phyloP scores from a whole-genome alignment of 2,113 vertebrate species.

The Caracal caracal region DNA sequence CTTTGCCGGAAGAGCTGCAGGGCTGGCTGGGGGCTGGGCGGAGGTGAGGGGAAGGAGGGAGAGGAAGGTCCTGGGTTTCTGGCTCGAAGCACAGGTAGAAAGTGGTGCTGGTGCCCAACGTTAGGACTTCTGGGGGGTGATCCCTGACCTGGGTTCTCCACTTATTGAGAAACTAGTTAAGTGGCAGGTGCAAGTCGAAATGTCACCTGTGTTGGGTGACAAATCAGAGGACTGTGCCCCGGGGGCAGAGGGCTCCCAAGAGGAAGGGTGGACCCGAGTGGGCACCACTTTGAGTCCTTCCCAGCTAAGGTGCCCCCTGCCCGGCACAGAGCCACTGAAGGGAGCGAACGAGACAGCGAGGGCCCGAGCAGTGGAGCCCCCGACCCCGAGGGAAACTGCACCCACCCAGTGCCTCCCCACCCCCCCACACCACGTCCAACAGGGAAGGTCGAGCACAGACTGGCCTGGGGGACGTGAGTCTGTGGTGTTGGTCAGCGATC shows the following conservation, averaged over 20 bases:
- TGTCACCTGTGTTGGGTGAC: neutral
- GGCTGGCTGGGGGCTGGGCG: neutral
- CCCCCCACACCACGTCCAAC: fast-evolving
- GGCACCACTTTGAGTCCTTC: neutral
- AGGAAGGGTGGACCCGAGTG: neutral
- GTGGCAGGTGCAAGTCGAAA: neutral
- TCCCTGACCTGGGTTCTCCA: neutral
- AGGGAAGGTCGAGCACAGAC: neutral
- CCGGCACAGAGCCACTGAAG: neutral
- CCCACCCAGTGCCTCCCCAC: no score
- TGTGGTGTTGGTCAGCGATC: fast-evolving
- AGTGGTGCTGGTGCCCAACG: no score
- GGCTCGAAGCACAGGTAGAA: neutral
- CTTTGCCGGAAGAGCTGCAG: neutral
- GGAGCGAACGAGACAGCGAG: fast-evolving
- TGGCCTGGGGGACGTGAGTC: no score
- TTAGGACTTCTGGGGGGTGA: fast-evolving
- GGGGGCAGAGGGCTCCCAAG: neutral
- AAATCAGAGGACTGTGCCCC: neutral
- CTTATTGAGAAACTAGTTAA: neutral
- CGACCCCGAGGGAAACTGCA: no score
- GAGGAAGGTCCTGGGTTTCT: neutral
- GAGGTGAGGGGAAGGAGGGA: neutral
- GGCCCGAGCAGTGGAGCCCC: neutral
- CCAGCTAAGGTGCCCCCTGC: neutral